phyloP scores from a whole-genome alignment of 2,797 vertebrate genomes.

The Eulemur albifrons region DNA sequence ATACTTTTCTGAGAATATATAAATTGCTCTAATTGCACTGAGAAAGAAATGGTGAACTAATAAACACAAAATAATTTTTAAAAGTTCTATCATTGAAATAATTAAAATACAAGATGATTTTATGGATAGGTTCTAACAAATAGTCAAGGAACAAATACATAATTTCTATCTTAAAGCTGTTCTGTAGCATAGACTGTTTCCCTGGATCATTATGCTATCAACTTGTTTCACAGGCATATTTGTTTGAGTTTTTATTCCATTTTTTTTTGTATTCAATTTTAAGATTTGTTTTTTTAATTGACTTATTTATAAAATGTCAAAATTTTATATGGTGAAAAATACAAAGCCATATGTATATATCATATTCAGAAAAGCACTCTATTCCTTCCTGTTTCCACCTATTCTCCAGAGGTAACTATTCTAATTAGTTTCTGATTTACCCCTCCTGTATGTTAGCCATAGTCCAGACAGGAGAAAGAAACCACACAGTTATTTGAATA shows the following conservation, averaged over 20 bases:
- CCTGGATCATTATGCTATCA: background rate
- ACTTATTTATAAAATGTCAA: background rate
- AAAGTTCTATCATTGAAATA: background rate
- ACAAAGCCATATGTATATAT: no score
- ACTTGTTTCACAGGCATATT: background rate
- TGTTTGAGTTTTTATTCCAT: background rate
- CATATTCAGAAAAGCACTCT: no score
- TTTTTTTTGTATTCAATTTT: background rate
- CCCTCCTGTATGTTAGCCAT: background rate
- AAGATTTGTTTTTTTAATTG: background rate
- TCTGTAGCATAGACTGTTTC: background rate
- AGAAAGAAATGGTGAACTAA: background rate
- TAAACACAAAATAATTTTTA: background rate
- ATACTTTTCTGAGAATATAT: background rate
- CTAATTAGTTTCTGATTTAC: background rate
- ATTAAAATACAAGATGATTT: background rate
- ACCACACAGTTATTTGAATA: background rate
- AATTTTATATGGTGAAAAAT: background rate
- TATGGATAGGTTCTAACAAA: background rate
- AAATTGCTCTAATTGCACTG: background rate
- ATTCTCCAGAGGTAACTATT: background rate
- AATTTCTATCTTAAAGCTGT: background rate
- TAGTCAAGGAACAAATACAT: background rate
- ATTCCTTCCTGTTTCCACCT: background rate
- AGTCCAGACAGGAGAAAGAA: no score